Percentiles rank a stretch among this genome's conserved stretches.
Evolutionary conservation across 2,113 vertebrate genomes (phyloP).

Genomic region (cat (Felis catus)): DNA sequence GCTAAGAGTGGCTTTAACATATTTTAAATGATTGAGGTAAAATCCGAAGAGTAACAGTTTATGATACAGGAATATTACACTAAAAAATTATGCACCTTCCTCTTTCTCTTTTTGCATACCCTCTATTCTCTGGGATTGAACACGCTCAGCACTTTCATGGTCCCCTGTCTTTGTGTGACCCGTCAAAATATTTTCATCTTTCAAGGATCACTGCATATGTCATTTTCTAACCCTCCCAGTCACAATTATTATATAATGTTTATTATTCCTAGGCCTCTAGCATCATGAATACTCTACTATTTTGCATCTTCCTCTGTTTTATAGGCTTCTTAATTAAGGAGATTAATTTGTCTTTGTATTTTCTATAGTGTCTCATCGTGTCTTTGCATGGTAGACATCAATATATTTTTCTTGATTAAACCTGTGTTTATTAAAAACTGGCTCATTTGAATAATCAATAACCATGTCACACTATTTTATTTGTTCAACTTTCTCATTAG

Average conservation of each 20-base stretch:
- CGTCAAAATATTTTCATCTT: neutral
- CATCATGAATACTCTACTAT: neutral
- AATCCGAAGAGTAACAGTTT: neutral
- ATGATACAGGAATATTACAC: neutral
- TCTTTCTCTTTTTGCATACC: neutral
- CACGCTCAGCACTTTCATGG: rapidly evolving
- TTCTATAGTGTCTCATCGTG: neutral
- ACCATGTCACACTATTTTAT: neutral
- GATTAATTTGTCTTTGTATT: neutral
- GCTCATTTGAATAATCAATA: neutral
- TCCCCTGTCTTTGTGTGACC: neutral
- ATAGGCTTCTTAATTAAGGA: neutral
- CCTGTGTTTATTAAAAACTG: neutral
- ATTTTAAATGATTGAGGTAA: neutral
- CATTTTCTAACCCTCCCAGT: neutral
- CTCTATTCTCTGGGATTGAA: neutral
- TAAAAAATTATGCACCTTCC: neutral
- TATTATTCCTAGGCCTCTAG: neutral
- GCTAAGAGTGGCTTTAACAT: neutral
- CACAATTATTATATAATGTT: neutral
- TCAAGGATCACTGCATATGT: neutral
- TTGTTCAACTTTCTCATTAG: neutral
- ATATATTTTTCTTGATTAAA: neutral
- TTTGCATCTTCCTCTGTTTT: neutral
- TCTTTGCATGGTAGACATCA: neutral